phyloP scores from a whole-genome alignment of 2,888 invertebrate species.

The Cylindroiulus punctatus region DNA sequence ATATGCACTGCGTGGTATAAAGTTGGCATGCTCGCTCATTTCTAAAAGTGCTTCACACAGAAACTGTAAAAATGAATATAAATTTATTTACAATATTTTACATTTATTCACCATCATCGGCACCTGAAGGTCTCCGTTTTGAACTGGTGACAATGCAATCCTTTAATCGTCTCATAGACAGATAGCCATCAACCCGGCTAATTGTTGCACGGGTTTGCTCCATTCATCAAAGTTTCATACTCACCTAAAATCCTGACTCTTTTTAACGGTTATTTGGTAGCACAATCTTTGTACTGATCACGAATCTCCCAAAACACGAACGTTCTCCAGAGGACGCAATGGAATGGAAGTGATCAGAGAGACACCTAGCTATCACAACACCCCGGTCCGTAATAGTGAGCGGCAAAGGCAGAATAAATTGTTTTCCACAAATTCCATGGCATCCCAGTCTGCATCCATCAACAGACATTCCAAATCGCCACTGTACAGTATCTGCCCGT shows the following conservation, averaged over 20 bases:
- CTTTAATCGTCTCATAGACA: background rate
- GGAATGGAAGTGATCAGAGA: constrained; percentile 52
- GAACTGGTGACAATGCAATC: constrained; percentile 24
- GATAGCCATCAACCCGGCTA: constrained; percentile 3
- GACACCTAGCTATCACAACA: constrained; percentile 50
- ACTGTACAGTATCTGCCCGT: background rate
- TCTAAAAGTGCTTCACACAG: background rate
- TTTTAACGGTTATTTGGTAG: constrained; percentile 4
- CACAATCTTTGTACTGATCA: constrained; percentile 26
- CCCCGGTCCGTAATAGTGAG: constrained; percentile 23
- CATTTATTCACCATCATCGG: constrained; percentile 50
- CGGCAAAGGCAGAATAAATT: constrained; percentile 16
- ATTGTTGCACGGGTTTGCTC: background rate
- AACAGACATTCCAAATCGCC: background rate
- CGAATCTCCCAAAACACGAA: background rate
- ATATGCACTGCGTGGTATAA: no score
- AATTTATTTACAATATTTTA: constrained; percentile 55
- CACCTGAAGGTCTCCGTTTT: background rate
- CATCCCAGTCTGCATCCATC: background rate
- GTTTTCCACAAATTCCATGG: background rate
- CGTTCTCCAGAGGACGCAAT: constrained; percentile 41
- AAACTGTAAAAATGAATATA: constrained; percentile 51
- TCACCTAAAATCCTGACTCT: background rate
- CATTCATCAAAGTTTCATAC: background rate
- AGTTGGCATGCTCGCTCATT: background rate